A percentile compares a stretch with the other conserved stretches of the same genome.
Conservation (phyloP, 2,113 vertebrate genomes). For the Ascaphus truei region DNA sequence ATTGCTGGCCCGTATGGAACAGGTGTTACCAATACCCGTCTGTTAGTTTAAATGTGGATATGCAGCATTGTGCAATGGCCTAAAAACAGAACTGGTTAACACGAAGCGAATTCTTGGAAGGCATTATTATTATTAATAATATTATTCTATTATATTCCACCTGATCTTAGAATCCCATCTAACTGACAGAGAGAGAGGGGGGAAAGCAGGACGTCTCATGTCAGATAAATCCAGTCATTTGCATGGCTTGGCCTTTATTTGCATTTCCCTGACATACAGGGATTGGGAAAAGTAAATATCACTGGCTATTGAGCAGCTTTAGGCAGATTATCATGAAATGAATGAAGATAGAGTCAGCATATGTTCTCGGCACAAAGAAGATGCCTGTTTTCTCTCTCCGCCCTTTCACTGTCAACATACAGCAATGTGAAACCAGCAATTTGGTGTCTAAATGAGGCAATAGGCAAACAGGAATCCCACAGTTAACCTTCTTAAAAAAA, state of each 20-base stretch:
- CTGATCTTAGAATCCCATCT: background rate
- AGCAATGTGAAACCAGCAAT: too few species aligned
- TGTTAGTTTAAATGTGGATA: background rate
- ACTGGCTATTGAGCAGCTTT: slow-evolving; percentile 9
- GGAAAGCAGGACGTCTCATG: background rate
- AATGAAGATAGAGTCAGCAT: slow-evolving; percentile 13
- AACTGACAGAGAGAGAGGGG: background rate
- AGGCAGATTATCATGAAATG: slow-evolving; percentile 18
- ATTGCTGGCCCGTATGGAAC: too few species aligned
- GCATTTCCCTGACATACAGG: slow-evolving; percentile 13
- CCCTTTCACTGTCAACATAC: too few species aligned
- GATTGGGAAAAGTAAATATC: slow-evolving; percentile 30
- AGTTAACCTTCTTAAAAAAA: too few species aligned
- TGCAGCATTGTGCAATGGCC: background rate
- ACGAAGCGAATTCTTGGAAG: background rate
- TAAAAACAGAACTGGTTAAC: background rate
- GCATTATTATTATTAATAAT: too few species aligned
- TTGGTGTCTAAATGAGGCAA: too few species aligned
- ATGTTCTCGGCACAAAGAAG: background rate
- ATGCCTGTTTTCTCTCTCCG: background rate
- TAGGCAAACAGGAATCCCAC: too few species aligned
- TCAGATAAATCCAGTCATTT: slow-evolving; percentile 1
- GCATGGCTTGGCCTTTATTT: background rate
- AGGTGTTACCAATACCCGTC: too few species aligned
- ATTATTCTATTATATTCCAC: too few species aligned